Conservation (phyloP, 2,888 invertebrate species). For the Lithophane leautieri region DNA sequence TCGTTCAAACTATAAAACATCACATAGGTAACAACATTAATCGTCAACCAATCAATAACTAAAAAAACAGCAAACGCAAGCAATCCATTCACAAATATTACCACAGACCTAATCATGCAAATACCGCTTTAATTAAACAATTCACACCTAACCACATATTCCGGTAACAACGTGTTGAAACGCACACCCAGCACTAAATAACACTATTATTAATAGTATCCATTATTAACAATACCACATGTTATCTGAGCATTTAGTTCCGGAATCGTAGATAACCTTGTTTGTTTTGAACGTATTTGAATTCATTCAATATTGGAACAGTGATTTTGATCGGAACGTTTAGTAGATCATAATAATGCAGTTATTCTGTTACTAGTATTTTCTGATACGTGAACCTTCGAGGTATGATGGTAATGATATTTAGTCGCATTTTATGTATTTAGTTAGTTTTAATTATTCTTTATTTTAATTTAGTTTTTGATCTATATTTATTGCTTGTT, state of each 20-base stretch:
- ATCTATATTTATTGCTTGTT: no score
- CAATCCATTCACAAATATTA: not conserved
- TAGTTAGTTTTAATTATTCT: no score
- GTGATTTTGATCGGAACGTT: slow-evolving; percentile 43
- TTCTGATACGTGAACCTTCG: not conserved
- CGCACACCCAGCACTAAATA: slow-evolving; percentile 40
- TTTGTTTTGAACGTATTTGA: slow-evolving; percentile 44
- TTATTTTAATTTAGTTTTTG: no score
- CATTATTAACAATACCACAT: slow-evolving; percentile 43
- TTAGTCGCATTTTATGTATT: no score
- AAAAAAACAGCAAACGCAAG: not conserved
- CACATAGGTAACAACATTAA: no score
- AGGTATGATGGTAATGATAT: no score
- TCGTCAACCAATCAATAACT: not conserved
- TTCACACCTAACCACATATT: slow-evolving; percentile 25
- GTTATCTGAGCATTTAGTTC: slow-evolving; percentile 46
- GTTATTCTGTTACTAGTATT: not conserved
- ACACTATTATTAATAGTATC: slow-evolving; percentile 22
- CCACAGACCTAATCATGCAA: slow-evolving; percentile 24
- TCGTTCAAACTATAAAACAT: not conserved
- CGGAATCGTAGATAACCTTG: slow-evolving; percentile 45
- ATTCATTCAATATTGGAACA: slow-evolving; percentile 39
- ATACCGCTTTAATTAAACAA: slow-evolving; percentile 43
- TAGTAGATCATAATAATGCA: slow-evolving; percentile 25
- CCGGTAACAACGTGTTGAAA: slow-evolving; percentile 45